Conservation (phyloP, 2,888 invertebrate species). For the Ennomos erosarius region DNA sequence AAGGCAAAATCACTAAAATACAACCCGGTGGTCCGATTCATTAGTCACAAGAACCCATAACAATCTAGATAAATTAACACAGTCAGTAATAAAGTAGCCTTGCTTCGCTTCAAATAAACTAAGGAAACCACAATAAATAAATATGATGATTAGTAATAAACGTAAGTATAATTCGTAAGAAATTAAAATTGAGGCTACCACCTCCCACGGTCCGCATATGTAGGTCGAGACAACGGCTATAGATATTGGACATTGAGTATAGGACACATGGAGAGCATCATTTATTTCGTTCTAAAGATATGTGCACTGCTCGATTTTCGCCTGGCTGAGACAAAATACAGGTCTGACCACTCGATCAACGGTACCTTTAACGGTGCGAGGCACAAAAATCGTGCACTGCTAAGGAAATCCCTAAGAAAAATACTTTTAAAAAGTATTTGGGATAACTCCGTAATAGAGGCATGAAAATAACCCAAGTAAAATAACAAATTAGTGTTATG, state of each 20-base stretch:
- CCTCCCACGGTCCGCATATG: conserved; percentile 54
- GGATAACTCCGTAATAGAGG: conserved; percentile 2
- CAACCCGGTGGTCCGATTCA: not conserved
- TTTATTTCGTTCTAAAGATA: conserved; percentile 48
- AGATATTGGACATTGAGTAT: conserved; percentile 26
- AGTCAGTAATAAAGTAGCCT: conserved; percentile 1
- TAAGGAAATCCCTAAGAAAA: conserved; percentile 64
- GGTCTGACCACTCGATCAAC: conserved; percentile 79
- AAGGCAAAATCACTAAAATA: not conserved
- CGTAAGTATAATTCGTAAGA: conserved; percentile 29
- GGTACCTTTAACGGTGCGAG: conserved; percentile 79
- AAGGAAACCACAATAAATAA: conserved; percentile 8
- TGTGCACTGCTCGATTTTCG: conserved; percentile 63
- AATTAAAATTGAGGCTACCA: conserved; percentile 40
- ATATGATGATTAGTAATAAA: conserved; percentile 7
- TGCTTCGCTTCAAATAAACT: not conserved
- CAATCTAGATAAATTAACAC: conserved; percentile 4
- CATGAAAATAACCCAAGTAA: too few species aligned
- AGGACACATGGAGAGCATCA: conserved; percentile 41
- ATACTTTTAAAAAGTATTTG: too few species aligned
- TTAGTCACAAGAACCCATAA: not conserved
- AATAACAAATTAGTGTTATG: too few species aligned
- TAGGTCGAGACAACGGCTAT: conserved; percentile 49
- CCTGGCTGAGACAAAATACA: conserved; percentile 73
- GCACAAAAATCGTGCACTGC: conserved; percentile 74